A percentile compares a stretch with the other conserved stretches of the same genome.
Conservation (phyloP, 2,888 invertebrate genomes). For the Drosophila ochracea region DNA sequence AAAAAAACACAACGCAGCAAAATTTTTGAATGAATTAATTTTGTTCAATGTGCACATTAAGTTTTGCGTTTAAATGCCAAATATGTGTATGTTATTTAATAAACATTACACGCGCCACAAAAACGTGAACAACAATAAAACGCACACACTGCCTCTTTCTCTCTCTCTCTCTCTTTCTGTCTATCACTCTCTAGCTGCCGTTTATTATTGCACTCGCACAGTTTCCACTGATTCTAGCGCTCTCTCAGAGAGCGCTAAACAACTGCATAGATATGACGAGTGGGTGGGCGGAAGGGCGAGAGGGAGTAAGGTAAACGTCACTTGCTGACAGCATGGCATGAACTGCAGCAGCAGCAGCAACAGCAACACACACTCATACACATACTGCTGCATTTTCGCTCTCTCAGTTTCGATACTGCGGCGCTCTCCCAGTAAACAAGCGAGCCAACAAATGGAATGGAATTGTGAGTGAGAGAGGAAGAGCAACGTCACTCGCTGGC, state of each 20-base stretch:
- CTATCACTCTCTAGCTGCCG: constrained; percentile 6
- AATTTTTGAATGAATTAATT: constrained; percentile 63
- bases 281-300: constrained; percentile 34
- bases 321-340: constrained; percentile 9
- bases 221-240: constrained; percentile 23
- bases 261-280: constrained; percentile 35
- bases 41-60: constrained; percentile 35
- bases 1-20: constrained; percentile 46
- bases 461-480: constrained; percentile 45
- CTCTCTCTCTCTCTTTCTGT: constrained; percentile 14
- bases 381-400: constrained; percentile 20
- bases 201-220: constrained; percentile 8
- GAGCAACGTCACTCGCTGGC: constrained; percentile 57
- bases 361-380: neutral
- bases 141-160: constrained; percentile 31
- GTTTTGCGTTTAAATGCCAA: constrained; percentile 36
- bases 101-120: constrained; percentile 53
- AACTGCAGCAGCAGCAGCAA: constrained; percentile 25
- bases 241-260: constrained; percentile 31
- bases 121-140: constrained; percentile 31
- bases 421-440: constrained; percentile 67
- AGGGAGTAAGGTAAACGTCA: constrained; percentile 35
- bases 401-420: constrained; percentile 24
- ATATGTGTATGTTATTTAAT: constrained; percentile 40
- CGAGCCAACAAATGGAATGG: constrained; percentile 66